phyloP scores from a whole-genome alignment of 2,888 invertebrate species.

The Pimpla rufipes region DNA sequence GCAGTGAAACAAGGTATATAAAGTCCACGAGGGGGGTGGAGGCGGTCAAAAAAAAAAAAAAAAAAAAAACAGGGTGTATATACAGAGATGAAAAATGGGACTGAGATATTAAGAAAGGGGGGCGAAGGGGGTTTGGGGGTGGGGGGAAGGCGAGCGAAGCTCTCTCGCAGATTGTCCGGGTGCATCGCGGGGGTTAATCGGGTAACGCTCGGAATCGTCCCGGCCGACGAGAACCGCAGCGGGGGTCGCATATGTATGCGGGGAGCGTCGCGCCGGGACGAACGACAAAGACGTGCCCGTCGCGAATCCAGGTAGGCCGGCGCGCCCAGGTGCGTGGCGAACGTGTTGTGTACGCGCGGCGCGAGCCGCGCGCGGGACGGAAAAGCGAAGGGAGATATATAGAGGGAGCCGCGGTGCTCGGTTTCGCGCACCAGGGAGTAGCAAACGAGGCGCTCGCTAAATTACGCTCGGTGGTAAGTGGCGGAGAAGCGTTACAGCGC shows the following conservation, averaged over 20 bases:
- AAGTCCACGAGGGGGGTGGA: not conserved
- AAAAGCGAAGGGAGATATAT: conserved; percentile 4
- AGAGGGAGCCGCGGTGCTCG: not conserved
- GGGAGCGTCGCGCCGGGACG: not conserved
- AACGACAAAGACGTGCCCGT: not conserved
- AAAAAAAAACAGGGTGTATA: too few relatives aligned
- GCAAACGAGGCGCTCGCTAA: conserved; percentile 51
- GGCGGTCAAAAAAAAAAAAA: too few relatives aligned
- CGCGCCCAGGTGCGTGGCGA: not conserved
- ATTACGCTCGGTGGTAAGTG: conserved; percentile 71
- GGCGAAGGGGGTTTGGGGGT: not conserved
- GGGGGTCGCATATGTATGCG: not conserved
- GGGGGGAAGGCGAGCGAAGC: not conserved
- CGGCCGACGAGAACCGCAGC: not conserved
- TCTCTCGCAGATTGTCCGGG: not conserved
- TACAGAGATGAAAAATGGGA: not conserved
- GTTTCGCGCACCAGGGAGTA: conserved; percentile 31
- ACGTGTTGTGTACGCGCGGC: not conserved
- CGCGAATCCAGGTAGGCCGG: not conserved
- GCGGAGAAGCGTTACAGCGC: conserved; percentile 70
- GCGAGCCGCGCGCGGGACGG: not conserved
- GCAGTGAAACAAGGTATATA: not conserved
- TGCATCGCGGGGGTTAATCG: not conserved
- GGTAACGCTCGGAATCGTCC: not conserved
- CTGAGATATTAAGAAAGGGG: not conserved